Evolutionary conservation across 64 coral and sea anemone genomes (phyloP).

Genomic region (Montipora foliosa): DNA sequence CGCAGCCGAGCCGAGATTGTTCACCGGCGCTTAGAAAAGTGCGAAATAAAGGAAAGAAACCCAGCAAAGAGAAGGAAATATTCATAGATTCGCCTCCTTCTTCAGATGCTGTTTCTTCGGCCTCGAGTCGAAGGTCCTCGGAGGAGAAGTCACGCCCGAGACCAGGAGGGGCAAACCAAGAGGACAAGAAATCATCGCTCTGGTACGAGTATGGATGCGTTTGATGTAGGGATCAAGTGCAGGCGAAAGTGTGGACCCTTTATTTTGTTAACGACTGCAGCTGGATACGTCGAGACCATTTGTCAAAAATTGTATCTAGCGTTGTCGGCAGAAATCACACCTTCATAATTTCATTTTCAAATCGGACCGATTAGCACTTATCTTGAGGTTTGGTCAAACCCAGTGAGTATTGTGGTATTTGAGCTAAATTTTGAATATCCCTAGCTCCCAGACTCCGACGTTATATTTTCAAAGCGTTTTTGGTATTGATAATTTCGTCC

Average conservation of each 20-base stretch:
- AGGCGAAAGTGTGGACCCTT: too few species aligned
- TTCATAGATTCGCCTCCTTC: neutral
- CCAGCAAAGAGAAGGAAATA: conserved; percentile 31
- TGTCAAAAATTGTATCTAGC: too few species aligned
- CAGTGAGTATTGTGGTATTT: too few species aligned
- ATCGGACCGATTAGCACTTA: neutral
- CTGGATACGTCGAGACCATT: too few species aligned
- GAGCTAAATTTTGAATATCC: too few species aligned
- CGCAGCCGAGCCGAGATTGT: neutral
- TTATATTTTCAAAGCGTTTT: too few species aligned
- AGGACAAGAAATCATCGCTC: conserved; percentile 39
- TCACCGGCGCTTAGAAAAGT: conserved; percentile 26
- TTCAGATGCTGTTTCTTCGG: neutral
- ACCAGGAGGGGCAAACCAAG: neutral
- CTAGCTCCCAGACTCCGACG: too few species aligned
- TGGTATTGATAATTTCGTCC: too few species aligned
- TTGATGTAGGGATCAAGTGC: neutral
- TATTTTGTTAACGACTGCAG: too few species aligned
- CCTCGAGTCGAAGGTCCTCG: neutral
- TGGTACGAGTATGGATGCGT: conserved; percentile 48
- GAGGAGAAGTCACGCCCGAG: conserved; percentile 19
- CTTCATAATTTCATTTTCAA: too few species aligned
- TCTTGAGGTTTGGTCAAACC: neutral
- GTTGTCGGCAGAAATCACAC: too few species aligned
- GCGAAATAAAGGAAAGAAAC: conserved; percentile 6